phyloP scores from a whole-genome alignment of 2,888 invertebrate species.

The Stenurella melanura region DNA sequence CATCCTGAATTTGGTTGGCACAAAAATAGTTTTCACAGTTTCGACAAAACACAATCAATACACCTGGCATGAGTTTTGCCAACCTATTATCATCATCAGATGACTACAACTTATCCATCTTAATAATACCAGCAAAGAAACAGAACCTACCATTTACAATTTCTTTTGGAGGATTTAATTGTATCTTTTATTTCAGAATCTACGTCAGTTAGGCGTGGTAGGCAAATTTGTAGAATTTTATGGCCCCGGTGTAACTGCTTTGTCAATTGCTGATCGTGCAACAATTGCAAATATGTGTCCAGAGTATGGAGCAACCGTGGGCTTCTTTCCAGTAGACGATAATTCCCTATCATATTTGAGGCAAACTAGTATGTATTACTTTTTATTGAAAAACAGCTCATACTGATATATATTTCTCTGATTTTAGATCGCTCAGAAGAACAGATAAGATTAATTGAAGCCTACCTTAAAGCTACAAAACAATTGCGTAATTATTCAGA shows the following conservation, averaged over 20 bases:
- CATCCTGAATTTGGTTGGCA: too few species aligned
- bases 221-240: slow-evolving; percentile 99
- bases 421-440: slow-evolving; percentile 84
- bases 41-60: too few species aligned
- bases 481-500: slow-evolving; percentile 90
- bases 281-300: slow-evolving; percentile 99
- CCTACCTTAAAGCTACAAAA: slow-evolving; percentile 86
- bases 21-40: too few species aligned
- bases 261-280: slow-evolving; percentile 97
- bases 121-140: too few species aligned
- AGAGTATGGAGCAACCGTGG: slow-evolving; percentile 97
- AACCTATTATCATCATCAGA: too few species aligned
- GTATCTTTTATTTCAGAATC: slow-evolving; percentile 72
- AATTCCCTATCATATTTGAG: slow-evolving; percentile 87
- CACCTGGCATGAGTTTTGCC: too few species aligned
- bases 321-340: slow-evolving; percentile 94
- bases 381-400: background rate
- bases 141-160: background rate
- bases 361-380: slow-evolving; percentile 82
- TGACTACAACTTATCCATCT: too few species aligned
- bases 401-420: slow-evolving; percentile 40
- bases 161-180: background rate
- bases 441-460: slow-evolving; percentile 85
- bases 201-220: slow-evolving; percentile 95
- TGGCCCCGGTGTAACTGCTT: slow-evolving; percentile 91